Conservation (phyloP, 2,797 vertebrate species). For the Lithobates pipiens region DNA sequence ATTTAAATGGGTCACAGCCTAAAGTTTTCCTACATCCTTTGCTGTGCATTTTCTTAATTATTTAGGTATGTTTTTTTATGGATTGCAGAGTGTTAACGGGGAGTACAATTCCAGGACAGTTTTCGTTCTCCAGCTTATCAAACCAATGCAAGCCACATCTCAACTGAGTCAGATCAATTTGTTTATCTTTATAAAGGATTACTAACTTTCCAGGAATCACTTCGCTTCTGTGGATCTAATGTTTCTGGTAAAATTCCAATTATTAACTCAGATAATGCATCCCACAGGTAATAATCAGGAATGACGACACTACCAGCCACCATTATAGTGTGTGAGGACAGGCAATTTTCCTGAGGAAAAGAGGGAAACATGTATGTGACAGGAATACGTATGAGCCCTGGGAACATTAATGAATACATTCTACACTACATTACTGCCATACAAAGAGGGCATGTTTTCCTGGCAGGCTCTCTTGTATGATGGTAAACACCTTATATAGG, state of each 20-base stretch:
- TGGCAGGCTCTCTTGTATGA: not conserved
- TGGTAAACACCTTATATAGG: conserved; percentile 1
- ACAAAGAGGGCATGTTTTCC: not conserved
- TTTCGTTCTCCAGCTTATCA: not conserved
- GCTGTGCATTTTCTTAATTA: too few relatives aligned
- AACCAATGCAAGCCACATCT: not conserved
- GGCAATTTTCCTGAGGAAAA: not conserved
- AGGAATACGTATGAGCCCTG: conserved; percentile 13
- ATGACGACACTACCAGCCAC: not conserved
- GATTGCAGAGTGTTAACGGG: too few relatives aligned
- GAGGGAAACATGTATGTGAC: conserved; percentile 9
- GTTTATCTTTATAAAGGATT: not conserved
- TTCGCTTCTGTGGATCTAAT: not conserved
- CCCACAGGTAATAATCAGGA: not conserved
- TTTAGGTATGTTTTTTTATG: too few relatives aligned
- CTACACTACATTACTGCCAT: conserved; percentile 8
- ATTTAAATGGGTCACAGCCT: too few relatives aligned
- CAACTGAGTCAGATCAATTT: not conserved
- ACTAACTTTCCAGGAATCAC: not conserved
- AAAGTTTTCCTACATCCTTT: too few relatives aligned
- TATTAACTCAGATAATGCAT: not conserved
- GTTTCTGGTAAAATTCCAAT: conserved; percentile 13
- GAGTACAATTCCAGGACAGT: too few relatives aligned
- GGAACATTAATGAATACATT: conserved; percentile 17
- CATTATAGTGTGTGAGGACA: not conserved